These are phyloP conservation scores for Epinephelus fuscoguttatus DNA, from an alignment of 2,113 vertebrate species.

Conservation along the genomic window DNA sequence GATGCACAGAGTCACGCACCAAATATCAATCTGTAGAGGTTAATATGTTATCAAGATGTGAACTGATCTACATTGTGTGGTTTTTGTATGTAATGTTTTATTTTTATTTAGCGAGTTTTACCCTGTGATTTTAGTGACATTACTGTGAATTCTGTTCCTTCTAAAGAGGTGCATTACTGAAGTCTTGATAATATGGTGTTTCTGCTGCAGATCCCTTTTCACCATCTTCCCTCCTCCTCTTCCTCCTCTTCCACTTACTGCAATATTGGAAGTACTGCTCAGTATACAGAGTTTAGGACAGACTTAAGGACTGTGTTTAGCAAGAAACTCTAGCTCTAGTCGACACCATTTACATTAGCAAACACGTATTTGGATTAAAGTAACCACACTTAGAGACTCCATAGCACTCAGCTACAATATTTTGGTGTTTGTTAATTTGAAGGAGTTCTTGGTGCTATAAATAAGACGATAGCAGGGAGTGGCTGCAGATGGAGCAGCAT, in stretches of 20 bases:
- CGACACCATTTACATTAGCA: slow-evolving; percentile 37
- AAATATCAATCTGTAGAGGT: slow-evolving; percentile 68
- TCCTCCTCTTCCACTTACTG: slow-evolving; percentile 41
- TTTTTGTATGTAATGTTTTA: slow-evolving; percentile 66
- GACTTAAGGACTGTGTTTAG: slow-evolving; percentile 33
- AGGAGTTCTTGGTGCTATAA: slow-evolving; percentile 77
- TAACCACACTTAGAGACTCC: slow-evolving; percentile 26
- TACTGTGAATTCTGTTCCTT: slow-evolving; percentile 74
- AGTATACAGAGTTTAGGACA: slow-evolving; percentile 47
- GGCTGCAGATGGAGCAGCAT: slow-evolving; percentile 33
- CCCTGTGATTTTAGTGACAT: slow-evolving; percentile 76
- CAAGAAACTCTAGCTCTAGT: slow-evolving; percentile 44
- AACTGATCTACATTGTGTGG: slow-evolving; percentile 69
- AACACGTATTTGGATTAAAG: slow-evolving; percentile 31
- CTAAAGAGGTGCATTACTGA: slow-evolving; percentile 59
- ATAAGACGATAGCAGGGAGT: slow-evolving; percentile 58
- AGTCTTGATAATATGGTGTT: slow-evolving; percentile 55
- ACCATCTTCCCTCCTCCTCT: not conserved
- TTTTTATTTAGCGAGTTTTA: slow-evolving; percentile 52
- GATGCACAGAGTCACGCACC: slow-evolving; percentile 65
- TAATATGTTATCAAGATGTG: slow-evolving; percentile 65
- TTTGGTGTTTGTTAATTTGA: slow-evolving; percentile 45
- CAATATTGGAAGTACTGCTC: slow-evolving; percentile 59
- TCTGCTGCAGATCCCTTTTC: slow-evolving; percentile 57
- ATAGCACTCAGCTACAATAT: slow-evolving; percentile 13